A percentile compares a stretch with the other conserved stretches of the same genome.
phyloP scores from a whole-genome alignment of 2,888 invertebrate species.

The Cancer borealis region DNA sequence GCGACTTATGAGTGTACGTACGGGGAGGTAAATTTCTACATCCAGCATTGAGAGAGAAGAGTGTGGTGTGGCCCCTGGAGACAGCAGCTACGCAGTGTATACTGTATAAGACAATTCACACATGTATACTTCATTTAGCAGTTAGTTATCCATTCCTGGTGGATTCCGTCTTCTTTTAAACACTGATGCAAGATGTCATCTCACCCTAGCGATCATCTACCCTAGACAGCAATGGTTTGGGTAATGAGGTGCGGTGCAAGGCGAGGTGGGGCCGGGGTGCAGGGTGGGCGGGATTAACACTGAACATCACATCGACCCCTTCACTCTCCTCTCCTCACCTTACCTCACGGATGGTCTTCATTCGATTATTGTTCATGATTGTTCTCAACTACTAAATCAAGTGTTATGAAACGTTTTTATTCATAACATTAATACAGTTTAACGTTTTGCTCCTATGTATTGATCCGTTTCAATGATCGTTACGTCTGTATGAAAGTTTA shows the following conservation, averaged over 20 bases:
- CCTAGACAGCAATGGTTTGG: neutral
- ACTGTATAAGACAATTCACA: neutral
- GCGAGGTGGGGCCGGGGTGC: neutral
- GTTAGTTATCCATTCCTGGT: neutral
- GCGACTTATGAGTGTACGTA: neutral
- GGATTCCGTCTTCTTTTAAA: neutral
- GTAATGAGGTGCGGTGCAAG: neutral
- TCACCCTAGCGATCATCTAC: neutral
- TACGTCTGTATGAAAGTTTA: neutral
- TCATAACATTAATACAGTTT: neutral
- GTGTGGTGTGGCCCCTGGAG: neutral
- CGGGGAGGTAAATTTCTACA: neutral
- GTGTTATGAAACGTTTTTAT: neutral
- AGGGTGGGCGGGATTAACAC: neutral
- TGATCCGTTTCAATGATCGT: neutral
- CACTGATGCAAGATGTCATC: neutral
- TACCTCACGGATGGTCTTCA: constrained; percentile 6
- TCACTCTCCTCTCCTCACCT: neutral
- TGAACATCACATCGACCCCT: neutral
- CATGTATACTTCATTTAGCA: neutral
- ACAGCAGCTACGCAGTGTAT: neutral
- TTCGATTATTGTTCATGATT: neutral
- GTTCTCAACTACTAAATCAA: neutral
- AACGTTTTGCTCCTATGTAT: neutral
- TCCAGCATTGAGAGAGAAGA: neutral